Conservation (phyloP, 2,797 vertebrate species). For the Nothura maculosa region DNA sequence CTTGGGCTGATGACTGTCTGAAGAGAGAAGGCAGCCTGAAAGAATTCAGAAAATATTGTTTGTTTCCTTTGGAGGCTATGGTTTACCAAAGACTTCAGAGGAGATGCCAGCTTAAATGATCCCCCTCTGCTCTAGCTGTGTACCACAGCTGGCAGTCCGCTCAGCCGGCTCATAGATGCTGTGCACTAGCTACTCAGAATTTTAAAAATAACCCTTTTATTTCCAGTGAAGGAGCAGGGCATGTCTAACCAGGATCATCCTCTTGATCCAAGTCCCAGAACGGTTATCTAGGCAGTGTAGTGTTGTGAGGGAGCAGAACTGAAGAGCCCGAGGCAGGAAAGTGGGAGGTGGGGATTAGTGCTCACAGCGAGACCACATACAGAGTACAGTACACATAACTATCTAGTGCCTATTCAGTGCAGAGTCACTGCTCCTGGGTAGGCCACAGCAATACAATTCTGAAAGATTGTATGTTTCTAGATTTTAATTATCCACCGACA, state of each 20-base stretch:
- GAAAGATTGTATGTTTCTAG: not conserved
- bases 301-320: accelerated
- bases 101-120: accelerated
- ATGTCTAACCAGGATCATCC: not conserved
- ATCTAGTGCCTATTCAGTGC: not conserved
- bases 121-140: accelerated
- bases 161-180: not conserved
- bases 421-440: not conserved
- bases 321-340: accelerated
- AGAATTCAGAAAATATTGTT: not conserved
- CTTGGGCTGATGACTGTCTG: not conserved
- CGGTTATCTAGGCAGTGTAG: accelerated
- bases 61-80: not conserved
- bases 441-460: accelerated
- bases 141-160: not conserved
- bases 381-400: accelerated
- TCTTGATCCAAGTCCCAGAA: not conserved
- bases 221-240: not conserved
- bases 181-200: accelerated
- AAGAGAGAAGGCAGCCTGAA: accelerated
- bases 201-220: accelerated
- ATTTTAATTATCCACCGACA: not conserved
- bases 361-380: accelerated
- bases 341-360: not conserved
- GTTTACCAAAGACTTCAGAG: not conserved